Conservation (phyloP, 1,140 invertebrate genomes). For the Drosophila fuyamai region DNA sequence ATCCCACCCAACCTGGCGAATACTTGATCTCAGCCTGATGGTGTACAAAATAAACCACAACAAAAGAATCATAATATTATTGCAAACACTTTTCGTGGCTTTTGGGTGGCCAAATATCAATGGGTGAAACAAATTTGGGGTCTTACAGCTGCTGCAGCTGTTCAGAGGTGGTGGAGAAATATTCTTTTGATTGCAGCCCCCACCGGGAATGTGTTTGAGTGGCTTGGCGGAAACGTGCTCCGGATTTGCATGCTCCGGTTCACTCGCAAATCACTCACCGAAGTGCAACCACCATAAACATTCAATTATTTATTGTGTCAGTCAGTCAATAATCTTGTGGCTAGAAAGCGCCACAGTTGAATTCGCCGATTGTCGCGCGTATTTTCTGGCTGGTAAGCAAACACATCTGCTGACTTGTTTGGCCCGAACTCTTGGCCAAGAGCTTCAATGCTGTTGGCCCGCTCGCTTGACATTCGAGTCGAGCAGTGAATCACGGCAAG, state of each 20-base stretch:
- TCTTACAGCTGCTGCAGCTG: slow-evolving; percentile 32
- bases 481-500: slow-evolving; percentile 31
- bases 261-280: slow-evolving; percentile 20
- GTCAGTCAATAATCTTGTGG: slow-evolving; percentile 39
- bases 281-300: slow-evolving; percentile 13
- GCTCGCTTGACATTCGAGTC: slow-evolving; percentile 42
- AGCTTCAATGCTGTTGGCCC: slow-evolving; percentile 14
- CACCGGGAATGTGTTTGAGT: slow-evolving; percentile 42
- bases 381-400: slow-evolving; percentile 50
- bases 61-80: slow-evolving; percentile 14
- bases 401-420: slow-evolving; percentile 30
- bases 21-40: slow-evolving; percentile 35
- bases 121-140: slow-evolving; percentile 4
- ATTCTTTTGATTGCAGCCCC: slow-evolving; percentile 28
- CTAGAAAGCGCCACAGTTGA: slow-evolving; percentile 8
- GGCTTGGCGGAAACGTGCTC: slow-evolving; percentile 36
- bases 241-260: slow-evolving; percentile 32
- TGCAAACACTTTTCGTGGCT: neutral
- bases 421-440: slow-evolving; percentile 30
- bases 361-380: slow-evolving; percentile 25
- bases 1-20: slow-evolving; percentile 17
- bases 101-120: neutral
- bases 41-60: slow-evolving; percentile 37
- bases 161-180: neutral
- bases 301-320: slow-evolving; percentile 33